These are phyloP conservation scores for Atrina japonica DNA, from an alignment of 2,888 invertebrate genomes.

Conservation along the genomic window DNA sequence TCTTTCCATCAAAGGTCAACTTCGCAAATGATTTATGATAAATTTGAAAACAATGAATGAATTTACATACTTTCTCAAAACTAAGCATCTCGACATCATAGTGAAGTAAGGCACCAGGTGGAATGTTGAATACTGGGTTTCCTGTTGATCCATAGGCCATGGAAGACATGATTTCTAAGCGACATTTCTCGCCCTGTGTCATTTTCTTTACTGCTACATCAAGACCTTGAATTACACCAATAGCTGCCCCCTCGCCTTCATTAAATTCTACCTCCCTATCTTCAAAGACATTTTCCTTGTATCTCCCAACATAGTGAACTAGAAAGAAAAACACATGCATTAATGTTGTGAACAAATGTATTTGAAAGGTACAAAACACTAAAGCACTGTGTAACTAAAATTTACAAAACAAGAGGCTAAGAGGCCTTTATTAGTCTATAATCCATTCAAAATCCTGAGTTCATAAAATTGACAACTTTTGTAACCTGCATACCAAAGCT, in stretches of 20 bases:
- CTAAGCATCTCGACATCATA: conserved; percentile 91
- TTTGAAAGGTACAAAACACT: no score
- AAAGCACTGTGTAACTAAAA: no score
- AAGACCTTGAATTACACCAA: conserved; percentile 88
- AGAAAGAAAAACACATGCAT: conserved; percentile 72
- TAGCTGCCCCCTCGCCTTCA: conserved; percentile 92
- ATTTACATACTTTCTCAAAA: conserved; percentile 88
- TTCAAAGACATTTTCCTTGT: conserved; percentile 88
- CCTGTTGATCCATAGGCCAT: conserved; percentile 90
- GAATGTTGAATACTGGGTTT: conserved; percentile 87
- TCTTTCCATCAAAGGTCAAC: background rate
- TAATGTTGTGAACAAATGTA: background rate
- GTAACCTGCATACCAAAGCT: no score
- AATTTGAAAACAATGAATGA: no score
- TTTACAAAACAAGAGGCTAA: no score
- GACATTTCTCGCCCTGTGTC: conserved; percentile 89
- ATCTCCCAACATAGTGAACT: conserved; percentile 89
- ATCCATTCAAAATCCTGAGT: no score
- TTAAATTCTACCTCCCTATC: conserved; percentile 89
- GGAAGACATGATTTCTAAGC: conserved; percentile 85
- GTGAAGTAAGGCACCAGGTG: conserved; percentile 85
- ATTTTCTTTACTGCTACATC: conserved; percentile 85
- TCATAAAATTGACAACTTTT: no score
- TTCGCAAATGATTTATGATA: no score
- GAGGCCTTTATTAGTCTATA: no score